phyloP scores from a whole-genome alignment of 2,113 vertebrate species.

The Nothobranchius kuhntae region DNA sequence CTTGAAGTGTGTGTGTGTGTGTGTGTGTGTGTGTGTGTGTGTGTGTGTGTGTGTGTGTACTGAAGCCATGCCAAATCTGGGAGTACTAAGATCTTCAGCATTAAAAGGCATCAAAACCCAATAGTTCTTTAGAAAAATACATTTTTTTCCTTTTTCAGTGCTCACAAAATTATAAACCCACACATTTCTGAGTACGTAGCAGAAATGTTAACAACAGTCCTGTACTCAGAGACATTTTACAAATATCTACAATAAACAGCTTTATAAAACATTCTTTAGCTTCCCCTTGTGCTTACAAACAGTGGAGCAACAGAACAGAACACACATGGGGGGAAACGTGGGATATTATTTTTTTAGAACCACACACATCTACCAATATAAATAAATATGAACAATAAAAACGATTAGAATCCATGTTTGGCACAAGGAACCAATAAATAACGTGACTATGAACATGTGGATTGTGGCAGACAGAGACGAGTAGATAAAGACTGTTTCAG shows the following conservation, averaged over 20 bases:
- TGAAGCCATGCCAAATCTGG: slow-evolving; percentile 56
- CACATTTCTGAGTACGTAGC: slow-evolving; percentile 62
- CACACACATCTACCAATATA: slow-evolving; percentile 67
- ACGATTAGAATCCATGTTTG: slow-evolving; percentile 69
- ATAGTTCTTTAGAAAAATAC: slow-evolving; percentile 76
- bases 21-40: slow-evolving; percentile 26
- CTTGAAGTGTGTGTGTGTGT: slow-evolving; percentile 17
- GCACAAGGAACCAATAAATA: slow-evolving; percentile 68
- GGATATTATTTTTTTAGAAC: slow-evolving; percentile 58
- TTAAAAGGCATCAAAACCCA: slow-evolving; percentile 55
- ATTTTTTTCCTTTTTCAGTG: slow-evolving; percentile 68
- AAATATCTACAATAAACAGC: slow-evolving; percentile 81
- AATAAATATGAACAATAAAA: slow-evolving; percentile 77
- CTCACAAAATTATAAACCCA: slow-evolving; percentile 77
- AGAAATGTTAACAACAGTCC: slow-evolving; percentile 62
- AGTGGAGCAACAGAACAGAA: slow-evolving; percentile 52
- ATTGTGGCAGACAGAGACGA: slow-evolving; percentile 18
- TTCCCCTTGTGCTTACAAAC: slow-evolving; percentile 50
- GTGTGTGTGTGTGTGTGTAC: slow-evolving; percentile 3
- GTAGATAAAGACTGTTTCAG: slow-evolving; percentile 31
- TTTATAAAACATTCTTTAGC: slow-evolving; percentile 73
- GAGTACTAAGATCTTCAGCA: slow-evolving; percentile 39
- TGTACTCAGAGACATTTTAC: slow-evolving; percentile 76
- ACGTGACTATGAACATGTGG: slow-evolving; percentile 39
- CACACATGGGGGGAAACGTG: slow-evolving; percentile 35